Evolutionary conservation across 2,888 invertebrate species (phyloP).

Genomic region (Bellardia bayeri): DNA sequence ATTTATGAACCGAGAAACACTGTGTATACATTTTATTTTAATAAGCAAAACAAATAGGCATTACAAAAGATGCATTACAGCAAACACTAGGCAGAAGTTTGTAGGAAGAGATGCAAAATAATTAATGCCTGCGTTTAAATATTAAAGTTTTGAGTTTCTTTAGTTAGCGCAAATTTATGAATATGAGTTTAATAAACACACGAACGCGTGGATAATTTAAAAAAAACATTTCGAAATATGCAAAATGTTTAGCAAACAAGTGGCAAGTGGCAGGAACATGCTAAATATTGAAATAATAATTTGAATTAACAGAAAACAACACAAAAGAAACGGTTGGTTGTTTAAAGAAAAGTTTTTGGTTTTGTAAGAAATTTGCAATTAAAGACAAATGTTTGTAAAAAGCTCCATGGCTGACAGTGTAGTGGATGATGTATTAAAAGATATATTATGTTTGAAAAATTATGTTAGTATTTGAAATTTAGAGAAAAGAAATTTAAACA

Average conservation of each 20-base stretch:
- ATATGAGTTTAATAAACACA: conserved; percentile 50
- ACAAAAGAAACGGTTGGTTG: too few species aligned
- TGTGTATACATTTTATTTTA: conserved; percentile 5
- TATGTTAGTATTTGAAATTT: conserved; percentile 81
- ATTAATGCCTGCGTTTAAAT: conserved; percentile 68
- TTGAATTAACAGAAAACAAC: not conserved
- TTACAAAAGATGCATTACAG: conserved; percentile 31
- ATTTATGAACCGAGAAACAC: conserved; percentile 61
- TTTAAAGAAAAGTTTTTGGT: not conserved
- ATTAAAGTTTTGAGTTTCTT: conserved; percentile 21
- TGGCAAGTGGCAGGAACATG: conserved; percentile 49
- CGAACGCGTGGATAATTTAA: conserved; percentile 63
- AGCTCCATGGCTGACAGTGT: conserved; percentile 82
- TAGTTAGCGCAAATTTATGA: conserved; percentile 23
- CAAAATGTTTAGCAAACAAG: conserved; percentile 4
- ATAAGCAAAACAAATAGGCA: conserved; percentile 25
- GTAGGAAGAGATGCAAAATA: conserved; percentile 72
- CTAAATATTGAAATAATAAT: conserved; percentile 31
- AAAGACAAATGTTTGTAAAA: conserved; percentile 83
- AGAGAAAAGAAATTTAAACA: not conserved
- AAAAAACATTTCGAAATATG: conserved; percentile 37
- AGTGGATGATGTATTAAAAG: conserved; percentile 82
- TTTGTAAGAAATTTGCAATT: not conserved
- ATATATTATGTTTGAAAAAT: conserved; percentile 82
- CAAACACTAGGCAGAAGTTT: conserved; percentile 35